Percentiles rank a stretch among this genome's conserved stretches.
phyloP scores from a whole-genome alignment of 1,140 invertebrate genomes.

The Trinorchestia longiramus region DNA sequence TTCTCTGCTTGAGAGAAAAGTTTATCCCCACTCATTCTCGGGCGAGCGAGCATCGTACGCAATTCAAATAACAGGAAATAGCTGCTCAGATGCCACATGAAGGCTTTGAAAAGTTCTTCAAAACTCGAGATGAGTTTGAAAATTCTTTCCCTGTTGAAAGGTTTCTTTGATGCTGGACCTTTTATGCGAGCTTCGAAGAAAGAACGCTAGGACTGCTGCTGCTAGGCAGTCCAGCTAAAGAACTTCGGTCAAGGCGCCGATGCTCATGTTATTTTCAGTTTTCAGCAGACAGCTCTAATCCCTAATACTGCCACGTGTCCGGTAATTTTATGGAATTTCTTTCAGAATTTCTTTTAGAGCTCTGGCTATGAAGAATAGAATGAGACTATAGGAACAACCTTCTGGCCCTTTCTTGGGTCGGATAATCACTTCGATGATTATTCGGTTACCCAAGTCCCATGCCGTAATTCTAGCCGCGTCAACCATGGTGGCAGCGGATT shows the following conservation, averaged over 20 bases:
- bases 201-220: background rate
- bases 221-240: background rate
- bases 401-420: no score
- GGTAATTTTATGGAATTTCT: background rate
- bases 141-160: background rate
- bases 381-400: no score
- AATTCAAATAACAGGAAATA: background rate
- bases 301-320: background rate
- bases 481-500: no score
- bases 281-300: background rate
- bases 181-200: background rate
- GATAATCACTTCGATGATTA: no score
- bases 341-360: no score
- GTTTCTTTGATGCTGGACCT: background rate
- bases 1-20: background rate
- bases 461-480: no score
- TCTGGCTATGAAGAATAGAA: no score
- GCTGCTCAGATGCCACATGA: background rate
- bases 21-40: background rate
- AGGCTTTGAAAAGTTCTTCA: background rate
- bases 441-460: no score
- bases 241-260: background rate
- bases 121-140: background rate
- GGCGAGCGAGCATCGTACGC: background rate
- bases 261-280: background rate